Evolutionary conservation across 2,113 vertebrate genomes (phyloP), one percentile per base, ranked within the genome.

Genomic region (Craseonycteris thonglongyai): DNA sequence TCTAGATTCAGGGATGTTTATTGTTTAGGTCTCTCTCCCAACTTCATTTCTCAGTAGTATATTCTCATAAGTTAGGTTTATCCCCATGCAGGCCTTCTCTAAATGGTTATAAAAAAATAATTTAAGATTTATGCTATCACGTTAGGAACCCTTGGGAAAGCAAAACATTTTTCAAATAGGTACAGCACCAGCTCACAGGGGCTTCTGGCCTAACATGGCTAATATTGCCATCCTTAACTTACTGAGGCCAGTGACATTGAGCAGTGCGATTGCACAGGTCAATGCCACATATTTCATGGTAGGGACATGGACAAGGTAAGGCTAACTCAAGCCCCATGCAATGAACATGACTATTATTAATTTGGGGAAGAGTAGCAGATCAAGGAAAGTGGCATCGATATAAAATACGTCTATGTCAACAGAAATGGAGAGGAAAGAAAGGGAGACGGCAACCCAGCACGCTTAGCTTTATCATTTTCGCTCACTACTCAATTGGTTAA

Each of bases 91-190:
- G 28, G 2, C 26, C 40, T 87, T 40, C 16, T 22, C 3, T 35
- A 68, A 68, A 90, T 19, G 19, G 18, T 72, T 40, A 35, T 7
- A 51, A 66, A 82, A 2, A 80, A 33, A 30, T 45, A 22, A 14
- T 10, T 78, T 88, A 82, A 56, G 19, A 42, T 38, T 74, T 4
- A 49, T 72, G 10, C 0, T 80, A 24, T 16, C 38, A 6, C 13
- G 7, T 33, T 74, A 42, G 5, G 22, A 68, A 38, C 14, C 58
- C 4, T 74, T 24, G 15, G 56, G 42, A 72, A 42, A 93, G 5
- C 30, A 95, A 63, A 35, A 38, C 2, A 9, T 88, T 56, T 87
- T 79, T 91, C 40, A 85, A 49, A 49, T 21, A n/a, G 47, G 51
- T 69, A 10, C 49, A 75, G 18, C 2, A 35, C 26, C 84, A 68